phyloP scores from a whole-genome alignment of 2,888 invertebrate genomes.

The Octonoba sinensis region DNA sequence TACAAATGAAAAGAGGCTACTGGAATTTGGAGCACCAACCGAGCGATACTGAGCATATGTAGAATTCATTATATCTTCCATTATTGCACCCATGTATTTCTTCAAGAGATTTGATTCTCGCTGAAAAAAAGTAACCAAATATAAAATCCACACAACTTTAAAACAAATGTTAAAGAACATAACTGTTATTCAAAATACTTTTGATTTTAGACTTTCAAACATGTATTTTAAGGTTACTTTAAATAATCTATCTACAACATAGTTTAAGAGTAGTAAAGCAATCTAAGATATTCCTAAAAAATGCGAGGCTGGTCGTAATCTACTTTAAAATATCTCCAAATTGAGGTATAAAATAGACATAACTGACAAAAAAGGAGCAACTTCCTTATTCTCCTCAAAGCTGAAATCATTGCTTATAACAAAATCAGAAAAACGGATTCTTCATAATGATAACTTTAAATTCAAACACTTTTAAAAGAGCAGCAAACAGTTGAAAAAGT shows the following conservation, averaged over 20 bases:
- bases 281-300: background rate
- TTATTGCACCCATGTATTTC: conserved; percentile 70
- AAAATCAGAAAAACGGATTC: no score
- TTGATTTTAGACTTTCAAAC: no score
- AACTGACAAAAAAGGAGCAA: no score
- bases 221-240: background rate
- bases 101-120: conserved; percentile 69
- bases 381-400: no score
- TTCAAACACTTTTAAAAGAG: no score
- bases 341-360: no score
- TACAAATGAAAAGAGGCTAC: conserved; percentile 86
- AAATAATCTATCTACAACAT: background rate
- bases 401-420: no score
- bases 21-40: conserved; percentile 77
- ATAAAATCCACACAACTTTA: background rate
- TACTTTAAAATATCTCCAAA: no score
- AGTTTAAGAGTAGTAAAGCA: background rate
- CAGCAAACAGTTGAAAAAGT: no score
- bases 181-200: background rate
- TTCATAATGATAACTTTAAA: no score
- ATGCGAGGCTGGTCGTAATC: no score
- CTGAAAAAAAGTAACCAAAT: conserved; percentile 23
- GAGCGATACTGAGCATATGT: conserved; percentile 85
- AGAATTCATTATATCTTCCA: conserved; percentile 93
- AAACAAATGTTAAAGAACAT: background rate